Conservation (phyloP, 2,888 invertebrate genomes). For the Cheilosia vernalis region DNA sequence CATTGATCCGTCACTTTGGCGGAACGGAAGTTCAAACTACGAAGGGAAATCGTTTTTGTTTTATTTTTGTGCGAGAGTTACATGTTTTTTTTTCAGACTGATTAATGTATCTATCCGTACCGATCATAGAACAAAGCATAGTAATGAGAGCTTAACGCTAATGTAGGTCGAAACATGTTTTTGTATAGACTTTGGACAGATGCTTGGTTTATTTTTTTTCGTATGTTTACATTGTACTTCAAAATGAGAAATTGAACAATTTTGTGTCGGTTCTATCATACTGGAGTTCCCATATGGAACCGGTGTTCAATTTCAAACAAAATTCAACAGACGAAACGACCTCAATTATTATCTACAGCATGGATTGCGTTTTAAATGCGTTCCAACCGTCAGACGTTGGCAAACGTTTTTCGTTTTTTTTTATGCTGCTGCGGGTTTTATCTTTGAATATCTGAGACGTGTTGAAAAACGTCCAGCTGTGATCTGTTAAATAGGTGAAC, state of each 20-base stretch:
- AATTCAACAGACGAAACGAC: conserved; percentile 49
- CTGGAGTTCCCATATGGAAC: background rate
- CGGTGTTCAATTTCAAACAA: conserved; percentile 27
- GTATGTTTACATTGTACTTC: conserved; percentile 46
- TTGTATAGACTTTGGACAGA: conserved; percentile 57
- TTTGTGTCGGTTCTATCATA: background rate
- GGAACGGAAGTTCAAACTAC: conserved; percentile 55
- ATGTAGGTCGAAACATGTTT: conserved; percentile 58
- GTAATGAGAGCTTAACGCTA: conserved; percentile 58
- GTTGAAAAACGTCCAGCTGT: too few species aligned
- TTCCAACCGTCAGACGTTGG: background rate
- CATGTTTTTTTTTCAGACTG: conserved; percentile 4
- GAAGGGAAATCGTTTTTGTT: background rate
- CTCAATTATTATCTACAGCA: conserved; percentile 26
- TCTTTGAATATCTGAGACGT: too few species aligned
- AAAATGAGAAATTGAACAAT: conserved; percentile 24
- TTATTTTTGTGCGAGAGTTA: conserved; percentile 2
- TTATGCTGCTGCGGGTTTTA: too few species aligned
- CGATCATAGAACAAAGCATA: conserved; percentile 25
- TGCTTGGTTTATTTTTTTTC: conserved; percentile 34
- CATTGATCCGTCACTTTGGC: conserved; percentile 23
- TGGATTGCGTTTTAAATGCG: conserved; percentile 17
- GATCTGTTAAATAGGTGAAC: too few species aligned
- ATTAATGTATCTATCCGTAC: conserved; percentile 5
- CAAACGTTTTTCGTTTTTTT: background rate